Evolutionary conservation across 2,113 vertebrate species (phyloP), one percentile per base, ranked within the genome.

Genomic region (Pogonocichla stellata): DNA sequence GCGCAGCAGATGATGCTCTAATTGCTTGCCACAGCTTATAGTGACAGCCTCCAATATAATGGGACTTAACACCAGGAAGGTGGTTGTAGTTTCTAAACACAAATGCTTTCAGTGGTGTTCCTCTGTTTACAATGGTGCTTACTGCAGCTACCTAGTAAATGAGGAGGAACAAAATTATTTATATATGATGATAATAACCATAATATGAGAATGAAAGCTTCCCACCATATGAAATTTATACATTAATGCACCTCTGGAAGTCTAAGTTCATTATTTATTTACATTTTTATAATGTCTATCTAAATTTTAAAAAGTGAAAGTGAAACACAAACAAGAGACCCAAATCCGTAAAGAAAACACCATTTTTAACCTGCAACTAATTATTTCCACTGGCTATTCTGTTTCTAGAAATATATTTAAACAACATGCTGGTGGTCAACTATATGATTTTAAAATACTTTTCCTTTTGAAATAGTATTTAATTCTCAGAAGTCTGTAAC

Each of bases 81-180:
- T 99, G 98, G 89, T 99, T 99, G 96, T 99, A 99, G 98, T 99
- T 99, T 96, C 99, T 98, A 92, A 99, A 99, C 80, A 99, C 99
- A 86, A 99, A 99, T 14, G 99, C 99, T 97, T 99, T 99, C 60
- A 99, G 97, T 16, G 98, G 98, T 60, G 98, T 98, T 70, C 99
- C 99, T 96, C 98, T 98, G 97, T 98, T 99, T 57, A 99, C 99
- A 80, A 99, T 96, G 47, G 99, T 99, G 96, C 99, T 99, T 91
- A 99, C 98, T 53, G 99, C 99, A 97, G 99, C 98, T 93, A 99
- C 98, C 99, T 99, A 93, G 51, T 67, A 77, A 86, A 66, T 74
- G 23, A 95, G 31, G 48, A 96, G 53, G 43, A 94, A 78, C 11
- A 91, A 85, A 87, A 64, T 13, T 11, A 80, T 23, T 72, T 73